phyloP scores from a whole-genome alignment of 2,113 vertebrate species.

The Calyptommatus sinebrachiatus region DNA sequence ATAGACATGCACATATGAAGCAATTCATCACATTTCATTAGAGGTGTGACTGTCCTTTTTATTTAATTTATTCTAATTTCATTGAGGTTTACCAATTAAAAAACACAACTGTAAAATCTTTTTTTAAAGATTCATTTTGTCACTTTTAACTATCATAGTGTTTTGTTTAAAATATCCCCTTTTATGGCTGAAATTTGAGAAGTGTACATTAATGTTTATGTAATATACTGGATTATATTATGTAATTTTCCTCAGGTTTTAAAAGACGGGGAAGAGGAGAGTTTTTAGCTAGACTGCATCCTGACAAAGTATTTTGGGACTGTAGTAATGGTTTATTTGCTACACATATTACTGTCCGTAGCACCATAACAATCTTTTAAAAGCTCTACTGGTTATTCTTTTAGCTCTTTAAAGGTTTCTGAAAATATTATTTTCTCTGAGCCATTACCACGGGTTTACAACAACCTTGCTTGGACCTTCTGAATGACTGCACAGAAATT shows the following conservation, averaged over 20 bases:
- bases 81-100: neutral
- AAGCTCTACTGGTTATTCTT: no score
- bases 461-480: no score
- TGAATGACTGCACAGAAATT: no score
- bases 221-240: no score
- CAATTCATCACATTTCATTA: conserved; percentile 28
- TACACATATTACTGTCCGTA: no score
- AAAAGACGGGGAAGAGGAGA: neutral
- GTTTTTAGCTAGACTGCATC: neutral
- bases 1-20: conserved; percentile 13
- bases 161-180: neutral
- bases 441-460: no score
- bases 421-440: no score
- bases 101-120: neutral
- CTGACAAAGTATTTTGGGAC: no score
- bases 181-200: neutral
- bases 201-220: neutral
- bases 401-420: no score
- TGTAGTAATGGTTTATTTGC: no score
- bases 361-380: no score
- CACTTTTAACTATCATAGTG: neutral
- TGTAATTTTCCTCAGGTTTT: neutral
- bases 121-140: neutral
- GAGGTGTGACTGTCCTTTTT: neutral
- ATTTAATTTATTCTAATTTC: neutral